These are phyloP conservation scores for Siphlonurus alternatus DNA, from an alignment of 2,888 invertebrate genomes.

Conservation along the genomic window DNA sequence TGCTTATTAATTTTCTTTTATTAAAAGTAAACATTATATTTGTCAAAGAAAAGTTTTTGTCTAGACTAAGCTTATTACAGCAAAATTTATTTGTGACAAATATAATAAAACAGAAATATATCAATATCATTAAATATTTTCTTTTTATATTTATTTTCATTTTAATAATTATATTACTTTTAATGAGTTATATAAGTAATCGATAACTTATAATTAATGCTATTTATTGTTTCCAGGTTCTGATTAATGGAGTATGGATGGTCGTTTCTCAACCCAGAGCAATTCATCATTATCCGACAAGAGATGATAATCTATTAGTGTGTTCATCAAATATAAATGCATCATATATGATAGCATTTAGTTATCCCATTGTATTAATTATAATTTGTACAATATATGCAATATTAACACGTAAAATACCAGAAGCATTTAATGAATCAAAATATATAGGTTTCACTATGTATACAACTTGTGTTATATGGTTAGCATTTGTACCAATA, in stretches of 20 bases:
- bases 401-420: conserved; percentile 86
- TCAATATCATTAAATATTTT: too few relatives aligned
- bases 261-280: conserved; percentile 77
- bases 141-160: too few relatives aligned
- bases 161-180: too few relatives aligned
- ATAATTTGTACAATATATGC: conserved; percentile 92
- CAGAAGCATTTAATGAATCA: conserved; percentile 97
- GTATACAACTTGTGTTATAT: conserved; percentile 97
- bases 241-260: conserved; percentile 86
- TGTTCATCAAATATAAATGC: conserved; percentile 86
- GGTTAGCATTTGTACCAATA: conserved; percentile 94
- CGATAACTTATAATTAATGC: too few relatives aligned
- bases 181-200: too few relatives aligned
- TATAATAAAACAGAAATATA: too few relatives aligned
- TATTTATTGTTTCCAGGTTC: conserved; percentile 46
- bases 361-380: conserved; percentile 80
- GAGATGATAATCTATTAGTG: conserved; percentile 83
- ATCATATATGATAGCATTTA: conserved; percentile 86
- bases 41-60: too few relatives aligned
- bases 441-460: conserved; percentile 98
- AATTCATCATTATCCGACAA: conserved; percentile 76
- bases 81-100: too few relatives aligned
- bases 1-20: too few relatives aligned
- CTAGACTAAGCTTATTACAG: too few relatives aligned
- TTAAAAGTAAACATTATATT: too few relatives aligned